These are phyloP conservation scores for Mythimna vitellina DNA, from an alignment of 2,888 invertebrate species.

Conservation along the genomic window DNA sequence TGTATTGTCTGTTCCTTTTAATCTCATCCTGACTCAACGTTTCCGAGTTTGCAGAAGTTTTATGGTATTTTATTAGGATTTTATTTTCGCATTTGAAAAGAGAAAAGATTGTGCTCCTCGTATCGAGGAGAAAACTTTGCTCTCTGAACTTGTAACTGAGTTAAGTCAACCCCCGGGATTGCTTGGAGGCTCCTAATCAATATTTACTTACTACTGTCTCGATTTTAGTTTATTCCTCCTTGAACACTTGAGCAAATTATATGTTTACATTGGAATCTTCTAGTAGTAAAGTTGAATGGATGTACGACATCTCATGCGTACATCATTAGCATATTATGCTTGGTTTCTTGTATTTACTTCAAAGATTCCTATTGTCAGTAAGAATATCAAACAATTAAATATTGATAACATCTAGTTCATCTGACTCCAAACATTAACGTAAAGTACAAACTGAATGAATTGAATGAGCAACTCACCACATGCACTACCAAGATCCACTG, in stretches of 20 bases:
- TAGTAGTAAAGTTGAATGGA: slow-evolving; percentile 26
- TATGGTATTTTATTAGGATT: slow-evolving; percentile 56
- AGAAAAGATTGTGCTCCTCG: slow-evolving; percentile 74
- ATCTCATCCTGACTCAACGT: slow-evolving; percentile 38
- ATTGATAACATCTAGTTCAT: slow-evolving; percentile 30
- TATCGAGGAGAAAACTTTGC: slow-evolving; percentile 83
- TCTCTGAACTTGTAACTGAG: slow-evolving; percentile 87
- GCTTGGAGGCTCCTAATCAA: slow-evolving; percentile 77
- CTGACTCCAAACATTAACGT: slow-evolving; percentile 44
- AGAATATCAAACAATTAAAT: slow-evolving; percentile 3
- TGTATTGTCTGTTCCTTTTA: slow-evolving; percentile 32
- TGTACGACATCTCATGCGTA: slow-evolving; percentile 33
- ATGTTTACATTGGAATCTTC: slow-evolving; percentile 31
- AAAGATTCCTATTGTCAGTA: slow-evolving; percentile 7
- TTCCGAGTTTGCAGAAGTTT: slow-evolving; percentile 41
- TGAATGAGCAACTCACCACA: slow-evolving; percentile 82
- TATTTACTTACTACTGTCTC: slow-evolving; percentile 75
- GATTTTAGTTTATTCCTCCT: slow-evolving; percentile 64
- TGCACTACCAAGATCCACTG: slow-evolving; percentile 88
- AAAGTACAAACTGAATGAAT: slow-evolving; percentile 36
- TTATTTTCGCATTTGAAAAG: slow-evolving; percentile 61
- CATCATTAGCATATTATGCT: slow-evolving; percentile 44
- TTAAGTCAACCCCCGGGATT: slow-evolving; percentile 82
- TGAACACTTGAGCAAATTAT: slow-evolving; percentile 48
- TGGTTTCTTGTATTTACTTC: slow-evolving; percentile 18